Evolutionary conservation across 2,888 invertebrate species (phyloP), one percentile per base, ranked within the genome.

Genomic region (Chaetogeoica ovagalla): DNA sequence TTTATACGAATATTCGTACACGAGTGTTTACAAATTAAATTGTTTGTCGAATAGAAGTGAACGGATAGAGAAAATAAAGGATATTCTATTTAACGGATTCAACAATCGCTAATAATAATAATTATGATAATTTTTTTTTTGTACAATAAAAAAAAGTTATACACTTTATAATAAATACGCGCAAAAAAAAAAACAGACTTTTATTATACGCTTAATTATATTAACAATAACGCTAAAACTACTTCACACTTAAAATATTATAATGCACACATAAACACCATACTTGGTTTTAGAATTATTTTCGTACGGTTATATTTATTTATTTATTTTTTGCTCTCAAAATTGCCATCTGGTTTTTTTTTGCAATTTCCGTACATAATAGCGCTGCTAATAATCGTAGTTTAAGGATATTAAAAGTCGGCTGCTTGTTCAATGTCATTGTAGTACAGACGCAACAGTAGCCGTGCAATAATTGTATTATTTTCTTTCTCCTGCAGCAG

Each of bases 171-270:
- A 13, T 48, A 48, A 48, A 48, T 11, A 48, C 9, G 48, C 48
- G 13, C 15, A 13, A 48, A 48, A 48, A 48, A 13, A 48, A 48
- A 48, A 48, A 48, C 11, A 43, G 37, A 48, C 8, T n/a, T 37
- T 60, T 60, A n/a, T 52, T 63, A 48, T n/a, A 69, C 68, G 60
- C 48, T 21, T 76, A 76, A 76, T 76, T 76, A 69, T 68, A 43
- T 13, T 4, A 11, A 48, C 39, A n/a, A 52, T n/a, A 63, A 4
- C 48, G 5, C 23, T 3, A 30, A 77, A 66, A 59, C 75, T 39
- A 77, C 52, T 59, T 13, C 43, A 39, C 23, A 13, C 59, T 74
- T 65, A 11, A 65, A 55, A 55, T 19, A 30, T 30, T 30, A 55
- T 73, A 52, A 7, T 43, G 43, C 43, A 43, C 30, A 30, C 30